Base-by-base conservation (phyloP, 1,140 invertebrate genomes). In the fruit fly (Drosophila melanogaster) region DNA sequence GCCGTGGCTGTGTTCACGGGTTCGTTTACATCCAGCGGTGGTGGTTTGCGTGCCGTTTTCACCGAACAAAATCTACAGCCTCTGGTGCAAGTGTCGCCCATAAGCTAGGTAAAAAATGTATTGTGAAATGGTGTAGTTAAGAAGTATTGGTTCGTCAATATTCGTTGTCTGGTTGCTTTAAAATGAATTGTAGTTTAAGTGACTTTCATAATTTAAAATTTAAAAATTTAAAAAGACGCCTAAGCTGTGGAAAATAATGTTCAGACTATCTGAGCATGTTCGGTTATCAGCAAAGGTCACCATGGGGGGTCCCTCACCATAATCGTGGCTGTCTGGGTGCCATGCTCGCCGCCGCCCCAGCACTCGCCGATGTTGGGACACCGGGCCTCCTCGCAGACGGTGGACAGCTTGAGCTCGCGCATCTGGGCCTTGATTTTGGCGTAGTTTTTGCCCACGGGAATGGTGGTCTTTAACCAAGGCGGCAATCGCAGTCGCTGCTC, bases 341-440 rank as follows among this genome's bases (percentile, higher is more conserved):
- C 96, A 93, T 97, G 95, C 79, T 95, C 94, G 54, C 96, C 96
- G n/a, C 97, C 98, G 72, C 98, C 98, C 99, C 99, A 99, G 93
- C 99, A 99, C 93, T 99, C 98, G 19, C 98, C 98, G 80, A 99
- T 99, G 93, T 99, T 99, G 1, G 99, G 99, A 94, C 99, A 99
- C 72, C 97, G 94, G 0, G 99, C 99, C 93, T 99, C 99, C 92
- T 99, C 98, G 93, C 99, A 99, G 1, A 99, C 99, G 3, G 99
- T 99, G 81, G 98, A 96, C 10, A 99, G 93, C 80, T 98, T 99
- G 12, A 99, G 93, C 14, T 96, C 94, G 58, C 97, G 93, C 11
- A 99, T 93, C 89, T 98, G 96, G 51, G 96, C 94, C 90, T 99
- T 99, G 14, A 99, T 92, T 86, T 95, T 95, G 74, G 93, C 95